These are phyloP conservation scores for Chrysemys picta DNA, from an alignment of 2,113 vertebrate genomes.

Conservation along the genomic window DNA sequence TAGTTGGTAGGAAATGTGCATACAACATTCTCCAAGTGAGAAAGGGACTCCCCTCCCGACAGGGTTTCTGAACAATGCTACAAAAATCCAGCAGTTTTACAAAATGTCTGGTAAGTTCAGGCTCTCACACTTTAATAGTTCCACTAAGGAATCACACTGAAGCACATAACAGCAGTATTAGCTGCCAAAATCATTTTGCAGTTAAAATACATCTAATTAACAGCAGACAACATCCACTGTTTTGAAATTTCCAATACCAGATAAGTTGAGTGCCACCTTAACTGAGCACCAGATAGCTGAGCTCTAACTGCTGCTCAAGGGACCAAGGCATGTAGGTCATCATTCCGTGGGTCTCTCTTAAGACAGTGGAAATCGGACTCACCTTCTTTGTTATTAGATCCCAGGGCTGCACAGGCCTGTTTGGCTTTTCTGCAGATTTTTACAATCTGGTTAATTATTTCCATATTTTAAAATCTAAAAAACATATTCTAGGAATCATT, in stretches of 20 bases:
- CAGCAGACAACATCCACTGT: slow-evolving; percentile 50
- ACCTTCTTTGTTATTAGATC: slow-evolving; percentile 55
- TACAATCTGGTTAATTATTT: slow-evolving; percentile 64
- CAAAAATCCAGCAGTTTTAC: background rate
- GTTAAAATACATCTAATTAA: slow-evolving; percentile 82
- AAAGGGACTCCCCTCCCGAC: slow-evolving; percentile 39
- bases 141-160: slow-evolving; percentile 67
- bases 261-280: slow-evolving; percentile 58
- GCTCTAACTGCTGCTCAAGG: slow-evolving; percentile 28
- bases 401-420: slow-evolving; percentile 18
- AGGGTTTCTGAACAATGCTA: slow-evolving; percentile 43
- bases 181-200: slow-evolving; percentile 75
- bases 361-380: background rate
- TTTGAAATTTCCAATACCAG: slow-evolving; percentile 54
- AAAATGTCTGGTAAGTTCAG: slow-evolving; percentile 61
- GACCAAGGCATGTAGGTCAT: background rate
- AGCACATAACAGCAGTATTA: slow-evolving; percentile 73
- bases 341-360: background rate
- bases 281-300: slow-evolving; percentile 13
- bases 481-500: slow-evolving; percentile 33
- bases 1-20: slow-evolving; percentile 33
- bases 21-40: background rate
- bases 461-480: slow-evolving; percentile 49
- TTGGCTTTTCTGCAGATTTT: slow-evolving; percentile 48
- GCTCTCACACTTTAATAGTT: slow-evolving; percentile 54